These are phyloP conservation scores for Danaus melanippus DNA, from an alignment of 1,140 invertebrate species.

Conservation along the genomic window DNA sequence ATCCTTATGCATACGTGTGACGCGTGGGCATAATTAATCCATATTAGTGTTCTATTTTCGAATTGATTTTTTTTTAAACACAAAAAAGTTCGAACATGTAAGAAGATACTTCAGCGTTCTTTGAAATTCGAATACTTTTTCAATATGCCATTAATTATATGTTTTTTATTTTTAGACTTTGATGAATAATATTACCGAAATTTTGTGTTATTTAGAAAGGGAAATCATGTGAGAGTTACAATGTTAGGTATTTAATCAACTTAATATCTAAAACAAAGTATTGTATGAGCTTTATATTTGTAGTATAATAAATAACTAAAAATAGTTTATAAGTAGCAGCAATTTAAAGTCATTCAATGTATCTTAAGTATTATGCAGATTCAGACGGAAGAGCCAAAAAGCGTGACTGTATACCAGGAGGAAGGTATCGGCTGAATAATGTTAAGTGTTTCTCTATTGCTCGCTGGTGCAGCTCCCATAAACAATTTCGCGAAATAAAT, in stretches of 20 bases:
- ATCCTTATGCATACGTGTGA: constrained; percentile 30
- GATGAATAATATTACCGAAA: too few species aligned
- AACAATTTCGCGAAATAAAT: constrained; percentile 62
- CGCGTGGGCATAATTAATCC: constrained; percentile 37
- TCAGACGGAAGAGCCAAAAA: constrained; percentile 43
- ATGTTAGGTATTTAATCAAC: too few species aligned
- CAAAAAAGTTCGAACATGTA: constrained; percentile 32
- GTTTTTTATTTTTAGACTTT: constrained; percentile 15
- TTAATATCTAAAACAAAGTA: too few species aligned
- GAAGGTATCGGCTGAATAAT: constrained; percentile 46
- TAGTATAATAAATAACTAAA: too few species aligned
- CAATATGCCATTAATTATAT: constrained; percentile 31
- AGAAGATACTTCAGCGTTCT: constrained; percentile 34
- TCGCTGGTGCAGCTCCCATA: constrained; percentile 40
- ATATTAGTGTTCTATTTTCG: constrained; percentile 54
- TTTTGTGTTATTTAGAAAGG: too few species aligned
- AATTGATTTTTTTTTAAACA: constrained; percentile 13
- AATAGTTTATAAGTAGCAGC: too few species aligned
- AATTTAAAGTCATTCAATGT: constrained; percentile 43
- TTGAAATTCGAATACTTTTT: constrained; percentile 51
- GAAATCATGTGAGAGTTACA: too few species aligned
- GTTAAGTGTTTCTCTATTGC: constrained; percentile 46
- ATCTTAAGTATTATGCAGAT: constrained; percentile 52
- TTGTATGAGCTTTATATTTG: too few species aligned
- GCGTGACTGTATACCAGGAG: constrained; percentile 52